Percentiles rank a stretch among this genome's conserved stretches.
phyloP scores from a whole-genome alignment of 2,797 vertebrate species.

The Nyctalus aviator region DNA sequence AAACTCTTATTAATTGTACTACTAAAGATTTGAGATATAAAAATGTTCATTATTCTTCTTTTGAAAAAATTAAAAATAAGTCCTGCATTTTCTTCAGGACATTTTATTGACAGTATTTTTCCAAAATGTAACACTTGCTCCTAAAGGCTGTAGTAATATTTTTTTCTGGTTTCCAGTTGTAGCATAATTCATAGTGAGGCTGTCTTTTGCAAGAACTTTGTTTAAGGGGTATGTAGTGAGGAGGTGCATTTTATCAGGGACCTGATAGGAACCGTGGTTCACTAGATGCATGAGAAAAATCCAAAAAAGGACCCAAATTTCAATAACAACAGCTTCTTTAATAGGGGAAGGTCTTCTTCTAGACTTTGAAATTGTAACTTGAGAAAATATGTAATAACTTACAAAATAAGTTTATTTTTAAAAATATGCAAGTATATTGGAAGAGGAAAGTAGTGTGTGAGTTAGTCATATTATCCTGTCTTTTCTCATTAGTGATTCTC shows the following conservation, averaged over 20 bases:
- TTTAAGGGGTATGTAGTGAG: not conserved
- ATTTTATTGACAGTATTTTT: constrained; percentile 46
- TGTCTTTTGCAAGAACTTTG: constrained; percentile 8
- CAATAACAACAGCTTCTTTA: constrained; percentile 36
- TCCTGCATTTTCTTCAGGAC: not conserved
- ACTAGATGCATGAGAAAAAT: not conserved
- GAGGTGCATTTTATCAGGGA: constrained; percentile 11
- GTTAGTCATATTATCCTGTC: not conserved
- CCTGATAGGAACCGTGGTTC: not conserved
- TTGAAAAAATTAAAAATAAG: constrained; percentile 14
- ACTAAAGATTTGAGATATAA: constrained; percentile 11
- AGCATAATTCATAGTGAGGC: not conserved
- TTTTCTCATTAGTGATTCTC: not conserved
- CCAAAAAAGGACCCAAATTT: not conserved
- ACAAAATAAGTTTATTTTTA: not conserved
- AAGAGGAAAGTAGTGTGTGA: not conserved
- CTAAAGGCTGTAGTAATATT: not conserved
- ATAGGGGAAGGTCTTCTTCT: not conserved
- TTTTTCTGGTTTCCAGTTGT: constrained; percentile 10
- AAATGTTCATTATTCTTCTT: not conserved
- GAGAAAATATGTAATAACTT: constrained; percentile 41
- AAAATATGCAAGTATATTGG: not conserved
- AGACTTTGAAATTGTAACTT: not conserved
- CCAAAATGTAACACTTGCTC: constrained; percentile 3
- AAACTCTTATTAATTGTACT: constrained; percentile 42